A percentile compares a stretch with the other conserved stretches of the same genome.
phyloP scores from a whole-genome alignment of 2,797 vertebrate species.

The Vespertilio murinus region DNA sequence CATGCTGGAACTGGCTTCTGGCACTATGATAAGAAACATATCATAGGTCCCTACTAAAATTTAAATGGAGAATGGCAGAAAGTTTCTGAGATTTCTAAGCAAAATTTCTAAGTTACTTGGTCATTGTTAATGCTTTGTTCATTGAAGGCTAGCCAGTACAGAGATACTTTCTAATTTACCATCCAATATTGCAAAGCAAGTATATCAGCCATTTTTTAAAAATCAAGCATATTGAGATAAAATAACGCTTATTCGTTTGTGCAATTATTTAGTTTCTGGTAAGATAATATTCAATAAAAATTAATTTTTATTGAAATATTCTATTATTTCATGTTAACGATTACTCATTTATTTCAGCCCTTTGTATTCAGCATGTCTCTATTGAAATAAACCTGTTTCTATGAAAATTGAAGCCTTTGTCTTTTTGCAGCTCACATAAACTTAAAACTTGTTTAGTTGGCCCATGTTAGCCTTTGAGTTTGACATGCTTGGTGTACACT shows the following conservation, averaged over 20 bases:
- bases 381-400: too few species aligned
- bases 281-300: too few species aligned
- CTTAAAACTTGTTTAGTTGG: too few species aligned
- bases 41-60: neutral
- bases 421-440: too few species aligned
- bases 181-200: neutral
- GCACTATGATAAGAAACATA: neutral
- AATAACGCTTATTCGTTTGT: neutral
- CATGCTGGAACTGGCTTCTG: too few species aligned
- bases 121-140: neutral
- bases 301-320: too few species aligned
- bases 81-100: neutral
- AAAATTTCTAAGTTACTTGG: conserved; percentile 38
- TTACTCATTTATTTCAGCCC: too few species aligned
- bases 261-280: too few species aligned
- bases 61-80: neutral
- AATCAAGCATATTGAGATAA: neutral
- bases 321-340: too few species aligned
- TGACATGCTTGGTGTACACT: neutral
- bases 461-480: too few species aligned
- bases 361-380: too few species aligned
- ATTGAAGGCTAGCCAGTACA: neutral
- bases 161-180: conserved; percentile 35
- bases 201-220: neutral
- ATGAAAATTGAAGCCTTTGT: too few species aligned